Base-by-base conservation (phyloP, 1,140 invertebrate genomes). In the Cepaea nemoralis region DNA sequence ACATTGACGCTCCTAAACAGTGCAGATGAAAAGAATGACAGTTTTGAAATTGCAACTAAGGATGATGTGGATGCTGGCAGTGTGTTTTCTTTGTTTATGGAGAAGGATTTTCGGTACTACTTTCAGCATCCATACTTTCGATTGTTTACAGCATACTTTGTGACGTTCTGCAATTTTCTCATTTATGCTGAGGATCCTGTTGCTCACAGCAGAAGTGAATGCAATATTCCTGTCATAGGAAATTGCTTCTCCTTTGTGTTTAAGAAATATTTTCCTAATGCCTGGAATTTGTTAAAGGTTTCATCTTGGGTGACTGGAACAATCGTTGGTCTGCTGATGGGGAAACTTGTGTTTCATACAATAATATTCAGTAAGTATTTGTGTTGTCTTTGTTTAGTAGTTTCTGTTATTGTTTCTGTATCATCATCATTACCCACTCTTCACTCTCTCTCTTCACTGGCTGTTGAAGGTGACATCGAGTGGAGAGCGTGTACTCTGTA, bases 131-230 rank as follows among this genome's bases (percentile, higher is more conserved):
- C 93, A 10, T 93, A 93, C 83, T 87, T 91, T 35, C 86, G 93
- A 14, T 86, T 93, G 0, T 91, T 93, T 84, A 88, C 93, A 50
- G 92, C 92, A 1, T 93, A 93, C 83, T 91, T 93, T 84, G 93
- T 93, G 22, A 93, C 93, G 33, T 92, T 93, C 84, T 93, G 93
- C 84, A 93, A 93, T 87, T 93, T 94, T 85, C 88, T 93, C 35
- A 92, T 94, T 19, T 94, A 93, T 88, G 93, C 93, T 31, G 93
- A 94, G 83, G 93, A 94, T 86, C 93, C 93, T n/a, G 91, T 94
- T 22, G 93, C 93, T 0, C 93, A 94, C 87, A 93, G 93, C 82
- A 87, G 91, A 66, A 91, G 89, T 77, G 93, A 93, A 86, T 92
- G 92, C 81, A 89, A 89, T 78, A 93, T 93, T 82, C 92, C 93